Evolutionary conservation across 1,140 invertebrate genomes (phyloP).

Genomic region (Tetramorium parvispinum): DNA sequence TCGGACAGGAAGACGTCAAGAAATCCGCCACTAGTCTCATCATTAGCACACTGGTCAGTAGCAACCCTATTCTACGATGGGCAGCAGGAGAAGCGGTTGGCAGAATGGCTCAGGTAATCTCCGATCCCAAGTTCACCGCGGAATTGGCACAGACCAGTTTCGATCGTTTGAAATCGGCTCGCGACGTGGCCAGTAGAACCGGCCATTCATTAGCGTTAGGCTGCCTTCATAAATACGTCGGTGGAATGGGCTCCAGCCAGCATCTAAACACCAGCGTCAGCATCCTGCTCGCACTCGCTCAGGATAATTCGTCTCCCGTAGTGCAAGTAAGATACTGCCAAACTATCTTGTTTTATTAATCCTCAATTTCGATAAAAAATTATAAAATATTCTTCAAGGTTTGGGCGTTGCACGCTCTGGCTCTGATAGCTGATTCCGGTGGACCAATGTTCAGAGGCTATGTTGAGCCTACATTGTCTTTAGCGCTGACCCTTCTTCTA

Average conservation of each 20-base stretch:
- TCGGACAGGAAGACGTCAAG: slow-evolving; percentile 96
- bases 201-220: slow-evolving; percentile 97
- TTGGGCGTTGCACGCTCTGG: slow-evolving; percentile 98
- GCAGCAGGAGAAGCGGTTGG: slow-evolving; percentile 95
- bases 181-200: slow-evolving; percentile 95
- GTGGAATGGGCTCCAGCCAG: slow-evolving; percentile 96
- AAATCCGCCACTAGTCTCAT: slow-evolving; percentile 94
- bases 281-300: slow-evolving; percentile 96
- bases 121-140: slow-evolving; percentile 94
- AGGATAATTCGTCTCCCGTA: slow-evolving; percentile 95
- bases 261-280: slow-evolving; percentile 97
- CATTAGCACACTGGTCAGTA: slow-evolving; percentile 92
- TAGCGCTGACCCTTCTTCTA: slow-evolving; percentile 95
- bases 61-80: slow-evolving; percentile 95
- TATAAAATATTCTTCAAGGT: slow-evolving; percentile 87
- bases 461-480: slow-evolving; percentile 96
- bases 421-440: slow-evolving; percentile 98
- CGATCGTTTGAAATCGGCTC: slow-evolving; percentile 94
- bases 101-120: slow-evolving; percentile 94
- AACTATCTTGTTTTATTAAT: slow-evolving; percentile 31
- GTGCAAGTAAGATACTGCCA: slow-evolving; percentile 90
- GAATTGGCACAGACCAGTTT: slow-evolving; percentile 96
- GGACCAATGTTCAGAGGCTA: slow-evolving; percentile 99
- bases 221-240: slow-evolving; percentile 95
- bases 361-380: not conserved